Percentiles rank a stretch among this genome's conserved stretches.
Evolutionary conservation across 23 tunicate species (phyloP).

Genomic region (Pegea sp.): DNA sequence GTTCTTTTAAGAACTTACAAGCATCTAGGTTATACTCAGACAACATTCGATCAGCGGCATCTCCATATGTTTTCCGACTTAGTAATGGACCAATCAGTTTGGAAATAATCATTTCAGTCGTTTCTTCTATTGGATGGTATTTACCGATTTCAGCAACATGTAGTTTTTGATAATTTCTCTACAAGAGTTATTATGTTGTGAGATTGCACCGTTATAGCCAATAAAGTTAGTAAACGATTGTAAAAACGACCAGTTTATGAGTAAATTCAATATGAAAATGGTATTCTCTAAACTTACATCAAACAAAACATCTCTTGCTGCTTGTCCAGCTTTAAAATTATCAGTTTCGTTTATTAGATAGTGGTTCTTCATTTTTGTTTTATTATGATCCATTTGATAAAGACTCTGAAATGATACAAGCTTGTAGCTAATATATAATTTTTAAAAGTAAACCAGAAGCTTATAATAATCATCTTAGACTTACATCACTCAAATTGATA

Average conservation of each 20-base stretch:
- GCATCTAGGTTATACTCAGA: constrained; percentile 88
- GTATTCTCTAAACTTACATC: constrained; percentile 13
- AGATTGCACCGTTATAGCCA: neutral
- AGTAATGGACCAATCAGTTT: constrained; percentile 66
- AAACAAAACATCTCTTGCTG: constrained; percentile 9
- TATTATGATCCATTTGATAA: constrained; percentile 42
- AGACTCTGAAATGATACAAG: constrained; percentile 9
- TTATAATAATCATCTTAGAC: neutral
- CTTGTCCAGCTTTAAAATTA: constrained; percentile 24
- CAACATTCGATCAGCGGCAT: constrained; percentile 55
- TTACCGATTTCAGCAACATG: constrained; percentile 61
- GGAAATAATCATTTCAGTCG: constrained; percentile 94
- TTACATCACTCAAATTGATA: constrained; percentile 50
- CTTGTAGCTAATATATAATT: neutral
- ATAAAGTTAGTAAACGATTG: neutral
- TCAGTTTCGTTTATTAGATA: constrained; percentile 77
- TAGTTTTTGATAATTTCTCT: constrained; percentile 59
- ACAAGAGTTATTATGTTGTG: no score
- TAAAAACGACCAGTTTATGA: neutral
- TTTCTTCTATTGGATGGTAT: constrained; percentile 47
- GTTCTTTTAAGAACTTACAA: constrained; percentile 49
- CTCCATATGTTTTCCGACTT: constrained; percentile 48
- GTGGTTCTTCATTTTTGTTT: constrained; percentile 25
- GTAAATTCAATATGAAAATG: neutral
- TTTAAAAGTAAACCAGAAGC: neutral